Conservation (phyloP, 2,113 vertebrate genomes). For the Spilogale gracilis region DNA sequence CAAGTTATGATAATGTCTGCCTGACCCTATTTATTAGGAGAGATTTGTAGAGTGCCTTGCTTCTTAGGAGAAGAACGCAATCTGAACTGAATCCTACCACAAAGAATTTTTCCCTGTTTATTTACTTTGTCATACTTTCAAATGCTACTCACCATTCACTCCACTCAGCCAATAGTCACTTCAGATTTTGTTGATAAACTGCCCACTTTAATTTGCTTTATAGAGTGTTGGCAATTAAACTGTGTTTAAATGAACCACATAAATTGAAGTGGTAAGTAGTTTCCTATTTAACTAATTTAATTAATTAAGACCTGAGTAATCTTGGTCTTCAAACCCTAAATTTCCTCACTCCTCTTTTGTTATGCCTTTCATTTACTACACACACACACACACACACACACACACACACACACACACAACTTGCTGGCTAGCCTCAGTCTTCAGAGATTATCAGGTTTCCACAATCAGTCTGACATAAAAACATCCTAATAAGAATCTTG, state of each 20-base stretch:
- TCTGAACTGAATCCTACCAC: background rate
- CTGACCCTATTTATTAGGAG: background rate
- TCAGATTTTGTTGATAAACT: background rate
- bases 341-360: background rate
- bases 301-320: background rate
- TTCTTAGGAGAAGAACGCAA: background rate
- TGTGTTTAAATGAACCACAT: background rate
- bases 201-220: background rate
- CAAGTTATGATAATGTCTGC: accelerated
- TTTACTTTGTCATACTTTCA: background rate
- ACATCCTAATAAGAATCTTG: background rate
- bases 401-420: background rate
- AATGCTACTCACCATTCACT: background rate
- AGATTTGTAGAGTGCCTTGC: background rate
- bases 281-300: conserved; percentile 1
- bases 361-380: background rate
- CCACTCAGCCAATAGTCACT: background rate
- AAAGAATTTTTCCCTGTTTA: background rate
- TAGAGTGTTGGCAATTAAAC: background rate
- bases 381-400: background rate
- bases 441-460: background rate
- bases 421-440: background rate
- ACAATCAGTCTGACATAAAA: background rate
- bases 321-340: background rate
- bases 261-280: background rate